These are phyloP conservation scores for Ganaspis brasiliensis DNA, from an alignment of 2,888 invertebrate genomes.

Conservation along the genomic window DNA sequence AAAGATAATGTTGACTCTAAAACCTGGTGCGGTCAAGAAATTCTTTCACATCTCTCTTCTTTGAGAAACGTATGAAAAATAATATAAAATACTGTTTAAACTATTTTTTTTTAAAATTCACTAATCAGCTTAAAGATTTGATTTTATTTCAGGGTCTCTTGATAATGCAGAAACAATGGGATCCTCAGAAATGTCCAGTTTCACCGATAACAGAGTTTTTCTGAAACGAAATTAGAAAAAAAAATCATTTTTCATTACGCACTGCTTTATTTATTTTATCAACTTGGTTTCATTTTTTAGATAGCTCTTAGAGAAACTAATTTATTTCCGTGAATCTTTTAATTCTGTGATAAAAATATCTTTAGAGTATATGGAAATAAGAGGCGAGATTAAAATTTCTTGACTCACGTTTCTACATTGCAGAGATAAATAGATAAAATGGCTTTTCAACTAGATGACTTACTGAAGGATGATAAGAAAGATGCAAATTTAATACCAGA, in stretches of 20 bases:
- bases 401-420: slow-evolving; percentile 47
- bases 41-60: slow-evolving; percentile 74
- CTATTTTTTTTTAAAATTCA: neutral
- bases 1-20: slow-evolving; percentile 54
- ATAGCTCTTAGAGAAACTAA: neutral
- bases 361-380: slow-evolving; percentile 27
- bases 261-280: slow-evolving; percentile 50
- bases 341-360: slow-evolving; percentile 25
- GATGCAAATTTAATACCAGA: slow-evolving; percentile 92
- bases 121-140: slow-evolving; percentile 27
- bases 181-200: slow-evolving; percentile 74
- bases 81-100: no score
- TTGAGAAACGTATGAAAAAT: slow-evolving; percentile 72
- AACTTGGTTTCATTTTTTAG: slow-evolving; percentile 56
- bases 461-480: slow-evolving; percentile 89
- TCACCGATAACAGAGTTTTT: slow-evolving; percentile 74
- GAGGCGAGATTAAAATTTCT: slow-evolving; percentile 48
- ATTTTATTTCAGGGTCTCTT: slow-evolving; percentile 80
- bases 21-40: slow-evolving; percentile 74
- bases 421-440: slow-evolving; percentile 71
- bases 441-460: slow-evolving; percentile 90
- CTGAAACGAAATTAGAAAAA: slow-evolving; percentile 59
- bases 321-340: neutral
- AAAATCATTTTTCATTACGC: slow-evolving; percentile 39
- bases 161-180: slow-evolving; percentile 83